Conservation (phyloP, 2,888 invertebrate species). For the Nomada ferruginata region DNA sequence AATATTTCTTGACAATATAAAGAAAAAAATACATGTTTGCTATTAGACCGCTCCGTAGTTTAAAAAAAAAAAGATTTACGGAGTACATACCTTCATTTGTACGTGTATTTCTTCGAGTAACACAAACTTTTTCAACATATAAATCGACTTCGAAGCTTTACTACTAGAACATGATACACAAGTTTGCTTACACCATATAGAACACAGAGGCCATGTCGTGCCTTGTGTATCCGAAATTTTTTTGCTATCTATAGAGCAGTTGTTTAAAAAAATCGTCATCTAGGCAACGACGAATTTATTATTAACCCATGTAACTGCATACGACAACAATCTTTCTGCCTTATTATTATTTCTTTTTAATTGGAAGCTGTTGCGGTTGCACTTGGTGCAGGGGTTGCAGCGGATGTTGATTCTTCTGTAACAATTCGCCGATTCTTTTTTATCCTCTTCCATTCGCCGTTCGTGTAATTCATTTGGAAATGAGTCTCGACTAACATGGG, state of each 20-base stretch:
- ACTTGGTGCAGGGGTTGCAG: constrained; percentile 71
- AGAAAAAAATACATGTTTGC: constrained; percentile 13
- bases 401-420: constrained; percentile 78
- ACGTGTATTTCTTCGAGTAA: constrained; percentile 15
- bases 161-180: constrained; percentile 52
- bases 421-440: constrained; percentile 94
- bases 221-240: constrained; percentile 20
- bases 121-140: constrained; percentile 38
- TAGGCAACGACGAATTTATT: constrained; percentile 11
- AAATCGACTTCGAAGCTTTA: constrained; percentile 42
- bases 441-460: constrained; percentile 98
- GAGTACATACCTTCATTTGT: constrained; percentile 2
- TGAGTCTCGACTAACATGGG: constrained; percentile 95
- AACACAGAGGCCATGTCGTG: constrained; percentile 28
- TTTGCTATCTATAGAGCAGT: constrained; percentile 38
- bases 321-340: constrained; percentile 23
- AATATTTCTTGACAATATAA: not conserved
- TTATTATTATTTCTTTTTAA: constrained; percentile 56
- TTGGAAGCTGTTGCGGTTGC: constrained; percentile 79
- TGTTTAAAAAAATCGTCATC: constrained; percentile 9
- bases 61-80: not conserved
- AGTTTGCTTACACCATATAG: constrained; percentile 29
- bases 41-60: not conserved
- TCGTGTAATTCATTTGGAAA: constrained; percentile 99
- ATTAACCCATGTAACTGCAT: constrained; percentile 29